phyloP scores from a whole-genome alignment of 2,888 invertebrate genomes.

The Sinelater perroti region DNA sequence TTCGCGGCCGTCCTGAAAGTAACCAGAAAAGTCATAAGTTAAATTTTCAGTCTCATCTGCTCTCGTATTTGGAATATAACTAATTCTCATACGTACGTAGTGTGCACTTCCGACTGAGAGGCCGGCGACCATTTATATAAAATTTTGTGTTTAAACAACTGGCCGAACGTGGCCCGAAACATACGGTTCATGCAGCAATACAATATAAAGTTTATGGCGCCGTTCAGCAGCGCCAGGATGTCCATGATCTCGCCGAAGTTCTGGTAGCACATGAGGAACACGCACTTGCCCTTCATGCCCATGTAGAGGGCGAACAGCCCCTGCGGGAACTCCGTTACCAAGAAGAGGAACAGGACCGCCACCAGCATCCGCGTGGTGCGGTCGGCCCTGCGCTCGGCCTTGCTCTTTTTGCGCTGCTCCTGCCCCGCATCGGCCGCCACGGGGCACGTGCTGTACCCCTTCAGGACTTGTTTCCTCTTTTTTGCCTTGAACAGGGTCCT shows the following conservation, averaged over 20 bases:
- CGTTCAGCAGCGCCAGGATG: conserved; percentile 87
- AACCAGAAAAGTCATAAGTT: conserved; percentile 28
- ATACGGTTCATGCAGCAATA: conserved; percentile 95
- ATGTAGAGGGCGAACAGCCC: conserved; percentile 69
- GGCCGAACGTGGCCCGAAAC: conserved; percentile 82
- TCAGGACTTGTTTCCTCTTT: conserved; percentile 74
- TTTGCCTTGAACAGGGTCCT: conserved; percentile 79
- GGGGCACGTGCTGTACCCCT: conserved; percentile 70
- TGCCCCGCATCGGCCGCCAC: conserved; percentile 41
- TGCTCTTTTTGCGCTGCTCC: conserved; percentile 60
- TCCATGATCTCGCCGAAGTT: conserved; percentile 89
- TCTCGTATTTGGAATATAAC: conserved; percentile 22
- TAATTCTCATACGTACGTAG: conserved; percentile 68
- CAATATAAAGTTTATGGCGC: conserved; percentile 91
- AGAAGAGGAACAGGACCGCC: conserved; percentile 84
- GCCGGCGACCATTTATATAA: conserved; percentile 68
- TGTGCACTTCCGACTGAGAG: conserved; percentile 70
- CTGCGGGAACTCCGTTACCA: conserved; percentile 87
- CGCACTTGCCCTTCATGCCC: conserved; percentile 72
- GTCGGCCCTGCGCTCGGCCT: conserved; percentile 79
- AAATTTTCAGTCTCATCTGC: conserved; percentile 10
- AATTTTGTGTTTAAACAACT: conserved; percentile 71
- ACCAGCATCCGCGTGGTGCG: conserved; percentile 90
- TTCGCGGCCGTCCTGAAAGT: conserved; percentile 39
- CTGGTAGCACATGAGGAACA: conserved; percentile 83